phyloP scores from a whole-genome alignment of 2,797 vertebrate genomes.

The Rhynchotus rufescens region DNA sequence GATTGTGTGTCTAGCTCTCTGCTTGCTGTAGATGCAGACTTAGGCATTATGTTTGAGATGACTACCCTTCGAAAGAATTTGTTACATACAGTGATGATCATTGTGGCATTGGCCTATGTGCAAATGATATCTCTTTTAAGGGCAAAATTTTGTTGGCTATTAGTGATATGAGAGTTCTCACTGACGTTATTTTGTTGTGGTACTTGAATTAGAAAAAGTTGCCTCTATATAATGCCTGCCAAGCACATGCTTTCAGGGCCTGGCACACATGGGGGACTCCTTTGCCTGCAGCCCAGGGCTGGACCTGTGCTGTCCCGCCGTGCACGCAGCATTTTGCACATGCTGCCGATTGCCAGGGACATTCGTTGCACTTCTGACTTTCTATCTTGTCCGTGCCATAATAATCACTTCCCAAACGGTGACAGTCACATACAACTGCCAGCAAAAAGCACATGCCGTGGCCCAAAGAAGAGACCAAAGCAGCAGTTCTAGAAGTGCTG shows the following conservation, averaged over 20 bases:
- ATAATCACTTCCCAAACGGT: not conserved
- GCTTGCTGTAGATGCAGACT: not conserved
- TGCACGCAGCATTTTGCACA: not conserved
- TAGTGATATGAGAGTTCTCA: not conserved
- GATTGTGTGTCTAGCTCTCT: not conserved
- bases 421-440: not conserved
- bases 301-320: not conserved
- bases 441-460: accelerated
- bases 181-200: not conserved
- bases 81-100: not conserved
- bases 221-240: not conserved
- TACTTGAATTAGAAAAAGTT: not conserved
- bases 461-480: not conserved
- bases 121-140: not conserved
- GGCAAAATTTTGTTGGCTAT: not conserved
- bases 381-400: not conserved
- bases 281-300: not conserved
- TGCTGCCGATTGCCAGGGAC: not conserved
- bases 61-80: not conserved
- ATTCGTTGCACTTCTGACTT: not conserved
- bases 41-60: not conserved
- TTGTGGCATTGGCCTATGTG: not conserved
- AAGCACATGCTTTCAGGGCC: not conserved
- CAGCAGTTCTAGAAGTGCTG: not conserved
- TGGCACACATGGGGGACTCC: not conserved